Conservation (phyloP, 2,113 vertebrate species). For the Parus major region DNA sequence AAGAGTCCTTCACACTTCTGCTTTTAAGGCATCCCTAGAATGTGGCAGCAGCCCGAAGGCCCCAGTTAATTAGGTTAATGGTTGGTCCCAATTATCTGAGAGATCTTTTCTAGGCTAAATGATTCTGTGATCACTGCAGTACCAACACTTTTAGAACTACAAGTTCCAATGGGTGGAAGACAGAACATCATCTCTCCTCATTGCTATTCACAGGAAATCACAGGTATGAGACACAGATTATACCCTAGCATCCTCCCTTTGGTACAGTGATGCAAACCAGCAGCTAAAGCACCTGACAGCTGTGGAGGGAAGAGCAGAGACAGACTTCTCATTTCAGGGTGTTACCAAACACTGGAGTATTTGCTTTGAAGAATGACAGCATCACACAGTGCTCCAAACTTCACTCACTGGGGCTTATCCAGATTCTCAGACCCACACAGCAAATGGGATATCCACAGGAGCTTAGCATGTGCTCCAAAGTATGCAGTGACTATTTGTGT, state of each 20-base stretch:
- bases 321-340: slow-evolving; percentile 20
- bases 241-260: not conserved
- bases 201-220: not conserved
- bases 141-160: not conserved
- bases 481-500: not conserved
- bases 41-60: not conserved
- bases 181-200: not conserved
- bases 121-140: not conserved
- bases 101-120: not conserved
- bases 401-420: not conserved
- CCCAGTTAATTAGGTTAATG: not conserved
- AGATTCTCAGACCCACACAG: slow-evolving; percentile 24
- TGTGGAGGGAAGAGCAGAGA: not conserved
- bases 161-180: not conserved
- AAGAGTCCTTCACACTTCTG: not conserved
- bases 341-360: slow-evolving; percentile 21
- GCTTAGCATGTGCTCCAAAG: slow-evolving; percentile 27
- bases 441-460: slow-evolving; percentile 26
- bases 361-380: slow-evolving; percentile 34
- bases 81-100: not conserved
- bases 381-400: not conserved
- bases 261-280: not conserved
- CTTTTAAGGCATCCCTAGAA: not conserved
- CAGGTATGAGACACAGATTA: not conserved
- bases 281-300: slow-evolving; percentile 52